Evolutionary conservation across 1,140 invertebrate species (phyloP).

Genomic region (Contarinia nasturtii): DNA sequence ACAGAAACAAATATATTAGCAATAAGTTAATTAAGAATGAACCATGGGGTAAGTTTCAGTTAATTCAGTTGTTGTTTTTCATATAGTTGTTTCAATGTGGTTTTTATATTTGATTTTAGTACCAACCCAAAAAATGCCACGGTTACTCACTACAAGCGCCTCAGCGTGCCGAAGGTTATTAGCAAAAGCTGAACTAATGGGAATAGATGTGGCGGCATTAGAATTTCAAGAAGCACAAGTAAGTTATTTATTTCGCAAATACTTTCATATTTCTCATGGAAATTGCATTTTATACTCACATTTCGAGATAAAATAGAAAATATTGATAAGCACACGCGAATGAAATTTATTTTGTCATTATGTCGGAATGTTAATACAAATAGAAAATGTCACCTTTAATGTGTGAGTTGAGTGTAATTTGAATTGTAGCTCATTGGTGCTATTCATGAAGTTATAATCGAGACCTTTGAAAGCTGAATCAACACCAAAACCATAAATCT

Average conservation of each 20-base stretch:
- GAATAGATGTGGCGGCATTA: conserved; percentile 54
- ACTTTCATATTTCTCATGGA: not conserved
- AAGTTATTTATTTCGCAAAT: too few relatives aligned
- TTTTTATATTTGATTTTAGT: conserved; percentile 29
- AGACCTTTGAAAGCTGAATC: too few relatives aligned
- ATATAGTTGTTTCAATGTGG: not conserved
- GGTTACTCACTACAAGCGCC: conserved; percentile 74
- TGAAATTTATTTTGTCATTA: too few relatives aligned
- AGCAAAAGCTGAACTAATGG: conserved; percentile 78
- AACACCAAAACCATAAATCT: too few relatives aligned
- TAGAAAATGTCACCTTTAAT: too few relatives aligned
- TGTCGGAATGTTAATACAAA: not conserved
- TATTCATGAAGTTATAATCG: too few relatives aligned
- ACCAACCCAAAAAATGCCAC: conserved; percentile 84
- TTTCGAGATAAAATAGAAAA: not conserved
- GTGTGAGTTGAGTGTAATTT: too few relatives aligned
- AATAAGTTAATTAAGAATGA: conserved; percentile 54
- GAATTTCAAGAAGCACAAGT: conserved; percentile 62
- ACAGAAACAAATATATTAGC: conserved; percentile 50
- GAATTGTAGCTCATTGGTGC: too few relatives aligned
- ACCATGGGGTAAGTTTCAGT: conserved; percentile 56
- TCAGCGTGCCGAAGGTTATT: conserved; percentile 68
- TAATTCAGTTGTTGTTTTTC: conserved; percentile 1
- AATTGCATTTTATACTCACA: not conserved
- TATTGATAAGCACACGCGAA: not conserved